These are phyloP conservation scores for Gryllus bimaculatus DNA, from an alignment of 1,140 invertebrate species.

Conservation along the genomic window DNA sequence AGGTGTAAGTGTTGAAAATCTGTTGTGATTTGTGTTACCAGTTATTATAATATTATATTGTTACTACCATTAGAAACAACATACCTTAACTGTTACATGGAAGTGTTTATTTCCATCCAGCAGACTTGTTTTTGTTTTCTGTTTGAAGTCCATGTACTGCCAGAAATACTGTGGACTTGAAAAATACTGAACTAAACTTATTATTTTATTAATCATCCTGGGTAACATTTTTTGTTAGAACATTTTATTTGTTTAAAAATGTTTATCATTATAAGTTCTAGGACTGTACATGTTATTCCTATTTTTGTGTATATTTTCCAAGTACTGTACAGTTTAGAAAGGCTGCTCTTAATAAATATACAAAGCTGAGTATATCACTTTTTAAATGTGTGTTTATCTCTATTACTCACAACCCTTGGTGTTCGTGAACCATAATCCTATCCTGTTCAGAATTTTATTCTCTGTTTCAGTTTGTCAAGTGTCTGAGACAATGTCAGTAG, in stretches of 20 bases:
- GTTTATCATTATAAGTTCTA: neutral
- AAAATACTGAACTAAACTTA: neutral
- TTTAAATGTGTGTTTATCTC: neutral
- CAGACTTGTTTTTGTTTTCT: neutral
- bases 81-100: neutral
- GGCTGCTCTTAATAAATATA: neutral
- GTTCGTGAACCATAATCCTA: too few relatives aligned
- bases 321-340: neutral
- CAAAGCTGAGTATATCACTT: conserved; percentile 4
- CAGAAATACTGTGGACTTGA: neutral
- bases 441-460: too few relatives aligned
- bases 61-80: neutral
- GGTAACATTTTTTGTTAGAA: neutral
- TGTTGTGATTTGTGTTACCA: conserved; percentile 4
- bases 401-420: too few relatives aligned
- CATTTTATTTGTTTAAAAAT: neutral
- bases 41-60: neutral
- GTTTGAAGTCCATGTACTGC: neutral
- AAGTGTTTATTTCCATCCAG: too few relatives aligned
- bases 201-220: neutral
- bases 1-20: neutral
- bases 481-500: too few relatives aligned
- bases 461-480: too few relatives aligned
- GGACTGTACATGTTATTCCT: neutral
- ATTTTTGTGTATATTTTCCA: conserved; percentile 6